Evolutionary conservation across 1,140 invertebrate species (phyloP), one percentile per base, ranked within the genome.

Genomic region (Chironomus tepperi): DNA sequence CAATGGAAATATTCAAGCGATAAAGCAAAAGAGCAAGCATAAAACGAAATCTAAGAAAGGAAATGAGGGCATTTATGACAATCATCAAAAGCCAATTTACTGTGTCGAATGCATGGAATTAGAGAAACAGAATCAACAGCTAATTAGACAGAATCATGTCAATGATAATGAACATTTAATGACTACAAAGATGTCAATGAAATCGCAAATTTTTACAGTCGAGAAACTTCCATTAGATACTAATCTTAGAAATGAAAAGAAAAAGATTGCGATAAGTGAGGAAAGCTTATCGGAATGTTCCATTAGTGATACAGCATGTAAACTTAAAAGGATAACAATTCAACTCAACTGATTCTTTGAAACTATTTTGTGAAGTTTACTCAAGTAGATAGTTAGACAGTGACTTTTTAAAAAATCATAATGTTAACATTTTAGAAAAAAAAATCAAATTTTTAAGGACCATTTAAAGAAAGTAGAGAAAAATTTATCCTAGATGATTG

Each of bases 251-350:
- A 19, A 24, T 75, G 3, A 76, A 73, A 74, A 74, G 65, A 43
- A 77, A 76, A 73, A 76, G 76, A 72, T 64, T 75, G 42, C 73
- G 73, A 79, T 79, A 73, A 76, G 77, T 75, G 78, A 79, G 76
- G 78, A 79, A 64, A 78, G 77, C 74, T 72, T 78, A 42, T 79
- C 78, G 6, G 78, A 79, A 73, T 78, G 77, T 73, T 79, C 78
- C 10, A 73, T 79, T 15, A 79, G 78, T 74, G 78, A 79, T 70
- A 70, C 16, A 19, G 10, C 65, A 19, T 19, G 65, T 16, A 70
- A 70, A 21, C 19, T 75, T 15, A 73, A 73, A 73, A 73, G 57
- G 10, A 75, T 75, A 18, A 75, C 75, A 24, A 75, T 75, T 19
- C 19, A 70, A 70, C 19, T 70, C 3, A 57, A 57, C 12, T 57